Evolutionary conservation across 2,113 vertebrate species (phyloP), one percentile per base, ranked within the genome.

Genomic region (Lepus americanus): DNA sequence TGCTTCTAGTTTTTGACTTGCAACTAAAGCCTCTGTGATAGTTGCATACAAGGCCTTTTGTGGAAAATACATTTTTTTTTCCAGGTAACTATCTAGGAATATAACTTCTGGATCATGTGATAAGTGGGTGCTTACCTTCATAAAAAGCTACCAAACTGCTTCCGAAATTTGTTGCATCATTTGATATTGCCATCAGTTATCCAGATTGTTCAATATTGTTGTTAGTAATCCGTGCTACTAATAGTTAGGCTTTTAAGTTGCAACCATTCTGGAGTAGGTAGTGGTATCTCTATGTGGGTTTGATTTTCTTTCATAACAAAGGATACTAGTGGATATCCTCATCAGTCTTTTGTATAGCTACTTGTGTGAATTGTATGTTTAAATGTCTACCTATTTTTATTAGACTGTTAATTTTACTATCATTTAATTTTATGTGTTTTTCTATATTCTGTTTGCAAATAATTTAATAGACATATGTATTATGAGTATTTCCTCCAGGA

Each of bases 371-470:
- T 81, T 78, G 27, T n/a, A 22, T 49, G 13, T 81, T 92, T 76
- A 86, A 9, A 69, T 25, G 33, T 93, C 73, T 88, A 87, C 6
- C 33, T n/a, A 10, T 77, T 81, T 93, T 94, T 74, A 59, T 51
- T 89, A 3, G 33, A 61, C 86, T 82, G 1, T 23, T 85, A 67
- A 92, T 89, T 16, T 83, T 84, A 55, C 25, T 87, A 39, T 69
- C 29, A 83, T 31, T 94, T n/a, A 89, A 76, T 72, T 85, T 55
- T 89, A 44, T 87, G 66, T n/a, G 23, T 63, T 87, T 90, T 53
- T 83, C 44, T 27, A 20, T 83, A 25, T 87, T 92, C 76, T 87
- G 36, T 29, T 63, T 81, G 33, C 23, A 86, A 81, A 72, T 39
- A 49, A 6, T 87, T 76, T 88, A 63, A 83, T 82, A 63, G 64